phyloP scores from a whole-genome alignment of 30 jellyfish, hydroid and myxozoan genomes.

The Chironex yamaguchii region DNA sequence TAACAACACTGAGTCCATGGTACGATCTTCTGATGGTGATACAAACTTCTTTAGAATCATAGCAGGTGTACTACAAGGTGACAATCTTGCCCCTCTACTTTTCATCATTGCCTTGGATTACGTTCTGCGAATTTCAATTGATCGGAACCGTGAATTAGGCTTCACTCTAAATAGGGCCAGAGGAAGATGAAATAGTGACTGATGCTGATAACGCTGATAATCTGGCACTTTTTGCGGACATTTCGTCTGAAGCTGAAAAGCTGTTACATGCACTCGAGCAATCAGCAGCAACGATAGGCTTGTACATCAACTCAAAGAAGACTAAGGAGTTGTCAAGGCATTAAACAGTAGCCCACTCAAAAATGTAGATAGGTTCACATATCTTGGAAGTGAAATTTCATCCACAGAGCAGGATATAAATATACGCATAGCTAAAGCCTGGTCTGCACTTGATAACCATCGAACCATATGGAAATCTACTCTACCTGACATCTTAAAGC shows the following conservation, averaged over 20 bases:
- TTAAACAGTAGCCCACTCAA: neutral
- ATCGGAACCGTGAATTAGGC: neutral
- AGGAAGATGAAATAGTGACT: constrained; percentile 18
- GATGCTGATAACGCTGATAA: constrained; percentile 60
- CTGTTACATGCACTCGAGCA: too few relatives aligned
- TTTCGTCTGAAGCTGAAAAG: neutral
- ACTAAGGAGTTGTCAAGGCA: constrained; percentile 11
- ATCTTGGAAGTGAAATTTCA: constrained; percentile 34
- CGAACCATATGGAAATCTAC: constrained; percentile 34
- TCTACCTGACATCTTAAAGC: neutral
- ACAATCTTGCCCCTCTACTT: constrained; percentile 46
- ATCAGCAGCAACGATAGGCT: constrained; percentile 5
- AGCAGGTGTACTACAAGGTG: constrained; percentile 46
- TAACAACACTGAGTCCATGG: too few relatives aligned
- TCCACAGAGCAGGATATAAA: constrained; percentile 38
- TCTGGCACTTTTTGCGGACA: constrained; percentile 18
- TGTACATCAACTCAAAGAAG: constrained; percentile 1
- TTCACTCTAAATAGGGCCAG: constrained; percentile 7
- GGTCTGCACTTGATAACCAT: constrained; percentile 22
- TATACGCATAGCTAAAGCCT: constrained; percentile 44
- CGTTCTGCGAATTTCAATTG: constrained; percentile 19
- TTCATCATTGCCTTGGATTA: constrained; percentile 14
- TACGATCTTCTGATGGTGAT: too few relatives aligned
- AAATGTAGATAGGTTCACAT: neutral
- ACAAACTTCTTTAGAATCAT: too few relatives aligned